Conservation (phyloP, 2,797 vertebrate species). For the Bradypodion ventrale region DNA sequence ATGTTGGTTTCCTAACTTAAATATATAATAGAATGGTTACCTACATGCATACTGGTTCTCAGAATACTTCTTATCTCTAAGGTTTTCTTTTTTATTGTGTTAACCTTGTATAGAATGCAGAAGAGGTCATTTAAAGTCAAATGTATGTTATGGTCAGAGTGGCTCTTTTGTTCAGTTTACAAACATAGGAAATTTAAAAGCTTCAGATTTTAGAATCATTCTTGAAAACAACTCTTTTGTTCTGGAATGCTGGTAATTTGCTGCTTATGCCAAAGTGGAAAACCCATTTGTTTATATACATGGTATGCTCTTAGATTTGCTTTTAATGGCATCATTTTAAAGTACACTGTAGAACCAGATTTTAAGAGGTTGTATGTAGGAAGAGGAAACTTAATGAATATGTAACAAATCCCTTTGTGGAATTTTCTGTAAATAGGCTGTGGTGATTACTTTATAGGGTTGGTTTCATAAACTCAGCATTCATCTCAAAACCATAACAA, state of each 20-base stretch:
- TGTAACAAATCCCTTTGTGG: conserved; percentile 28
- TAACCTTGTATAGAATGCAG: conserved; percentile 5
- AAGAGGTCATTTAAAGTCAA: conserved; percentile 9
- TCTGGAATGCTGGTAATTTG: conserved; percentile 63
- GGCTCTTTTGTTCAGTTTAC: conserved; percentile 17
- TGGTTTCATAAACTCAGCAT: conserved; percentile 52
- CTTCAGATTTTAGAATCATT: conserved; percentile 7
- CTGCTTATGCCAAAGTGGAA: conserved; percentile 51
- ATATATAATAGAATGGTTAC: conserved; percentile 44
- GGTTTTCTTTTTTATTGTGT: not conserved
- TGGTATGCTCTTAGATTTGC: conserved; percentile 54
- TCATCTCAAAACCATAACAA: conserved; percentile 42
- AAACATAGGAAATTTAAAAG: conserved; percentile 8
- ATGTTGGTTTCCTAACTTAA: conserved; percentile 23
- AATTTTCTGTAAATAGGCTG: conserved; percentile 62
- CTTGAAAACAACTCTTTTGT: conserved; percentile 8
- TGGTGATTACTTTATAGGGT: conserved; percentile 28
- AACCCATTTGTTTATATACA: conserved; percentile 55
- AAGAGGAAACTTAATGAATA: conserved; percentile 51
- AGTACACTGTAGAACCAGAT: conserved; percentile 52
- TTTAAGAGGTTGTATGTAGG: conserved; percentile 50
- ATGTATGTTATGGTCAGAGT: not conserved
- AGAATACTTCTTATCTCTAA: not conserved
- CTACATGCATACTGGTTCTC: not conserved
- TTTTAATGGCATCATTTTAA: conserved; percentile 51